A percentile compares a stretch with the other conserved stretches of the same genome.
These are phyloP conservation scores for Sandelia bainsii DNA, from an alignment of 2,797 vertebrate species.

Conservation along the genomic window DNA sequence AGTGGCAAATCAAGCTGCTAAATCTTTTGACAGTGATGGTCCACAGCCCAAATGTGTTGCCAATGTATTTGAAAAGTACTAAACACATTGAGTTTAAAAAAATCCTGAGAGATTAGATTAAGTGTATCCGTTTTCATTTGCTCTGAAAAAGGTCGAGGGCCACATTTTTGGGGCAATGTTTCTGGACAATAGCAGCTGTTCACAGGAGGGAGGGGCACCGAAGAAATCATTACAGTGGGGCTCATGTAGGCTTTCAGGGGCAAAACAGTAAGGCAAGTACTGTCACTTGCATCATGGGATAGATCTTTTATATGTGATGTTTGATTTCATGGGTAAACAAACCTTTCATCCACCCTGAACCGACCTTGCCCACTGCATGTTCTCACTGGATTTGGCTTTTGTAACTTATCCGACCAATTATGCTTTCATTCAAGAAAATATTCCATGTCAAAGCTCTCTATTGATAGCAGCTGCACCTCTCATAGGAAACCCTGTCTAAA, in stretches of 20 bases:
- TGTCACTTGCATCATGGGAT: constrained; percentile 42
- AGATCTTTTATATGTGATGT: constrained; percentile 20
- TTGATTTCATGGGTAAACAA: constrained; percentile 52
- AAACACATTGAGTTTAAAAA: constrained; percentile 38
- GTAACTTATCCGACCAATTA: constrained; percentile 44
- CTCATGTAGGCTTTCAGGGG: constrained; percentile 60
- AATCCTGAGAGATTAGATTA: constrained; percentile 77
- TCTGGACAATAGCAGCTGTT: constrained; percentile 84
- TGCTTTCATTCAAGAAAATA: constrained; percentile 76
- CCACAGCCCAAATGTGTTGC: constrained; percentile 65
- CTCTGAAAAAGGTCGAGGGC: constrained; percentile 75
- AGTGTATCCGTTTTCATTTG: constrained; percentile 78
- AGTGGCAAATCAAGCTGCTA: constrained; percentile 53
- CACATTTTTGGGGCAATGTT: constrained; percentile 74
- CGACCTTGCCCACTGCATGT: constrained; percentile 35
- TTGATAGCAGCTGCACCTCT: constrained; percentile 74
- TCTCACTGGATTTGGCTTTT: constrained; percentile 45
- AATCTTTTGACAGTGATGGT: constrained; percentile 63
- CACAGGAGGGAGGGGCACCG: constrained; percentile 46
- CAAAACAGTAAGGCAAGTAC: constrained; percentile 30
- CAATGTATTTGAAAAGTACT: constrained; percentile 59
- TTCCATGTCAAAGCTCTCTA: constrained; percentile 57
- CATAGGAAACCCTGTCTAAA: constrained; percentile 56
- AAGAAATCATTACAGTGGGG: constrained; percentile 78
- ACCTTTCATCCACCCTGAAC: constrained; percentile 50